Evolutionary conservation across 1,140 invertebrate species (phyloP), one percentile per base, ranked within the genome.

Genomic region (Drosophila kurseongensis): DNA sequence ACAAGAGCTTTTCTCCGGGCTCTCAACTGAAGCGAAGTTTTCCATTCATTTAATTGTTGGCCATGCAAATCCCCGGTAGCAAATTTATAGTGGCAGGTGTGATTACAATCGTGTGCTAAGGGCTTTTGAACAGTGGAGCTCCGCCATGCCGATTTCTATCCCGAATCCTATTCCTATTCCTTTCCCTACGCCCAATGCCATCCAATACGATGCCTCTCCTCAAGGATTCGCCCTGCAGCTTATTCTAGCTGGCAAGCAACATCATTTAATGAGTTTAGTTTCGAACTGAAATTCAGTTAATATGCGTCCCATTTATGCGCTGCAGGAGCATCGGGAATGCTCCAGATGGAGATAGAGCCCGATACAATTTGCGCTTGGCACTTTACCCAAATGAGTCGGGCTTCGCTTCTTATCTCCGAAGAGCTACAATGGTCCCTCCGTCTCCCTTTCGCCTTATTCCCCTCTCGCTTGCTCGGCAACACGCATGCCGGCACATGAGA

Each of bases 211-310:
- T 38, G 23, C n/a, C n/a, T 5, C 2, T n/a, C 32, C 50, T 29
- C 38, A 5, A 36, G 52, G 45, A 23, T 10, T 29, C 29, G 6
- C 27, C 51, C 47, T 4, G 18, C 4, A 29, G 35, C 63, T 67
- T 44, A 54, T 52, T 42, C 8, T 38, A 18, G 52, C 40, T 50
- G 45, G 56, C 62, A 44, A 63, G 59, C 50, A 84, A 54, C 78
- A 72, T 72, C 67, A 44, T 75, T 89, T 80, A 88, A 88, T 88
- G 84, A 89, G 80, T 88, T 88, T 88, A 84, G 84, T 88, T 88
- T 78, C 65, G 58, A 67, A 88, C 84, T 84, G 77, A 74, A 89
- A 74, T 89, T 88, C 76, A 80, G 84, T 88, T 88, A 88, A 88
- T 84, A 88, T 84, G 79, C 84, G 82, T 67, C 71, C 67, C 67